phyloP scores from a whole-genome alignment of 2,113 vertebrate species.

The Gadus chalcogrammus region DNA sequence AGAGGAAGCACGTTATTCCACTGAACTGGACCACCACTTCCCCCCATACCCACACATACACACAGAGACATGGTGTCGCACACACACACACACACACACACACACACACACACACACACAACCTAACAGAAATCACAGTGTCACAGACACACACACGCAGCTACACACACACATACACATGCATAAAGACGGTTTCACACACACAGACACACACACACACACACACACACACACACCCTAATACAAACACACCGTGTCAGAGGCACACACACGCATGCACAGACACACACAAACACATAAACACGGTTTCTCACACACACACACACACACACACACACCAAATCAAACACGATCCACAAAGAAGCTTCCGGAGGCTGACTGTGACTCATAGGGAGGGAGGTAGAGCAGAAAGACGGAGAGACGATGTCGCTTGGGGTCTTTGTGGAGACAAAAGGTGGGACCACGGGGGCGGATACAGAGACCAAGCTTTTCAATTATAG shows the following conservation, averaged over 20 bases:
- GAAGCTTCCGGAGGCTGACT: conserved; percentile 45
- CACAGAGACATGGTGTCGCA: not conserved
- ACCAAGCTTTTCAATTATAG: conserved; percentile 45
- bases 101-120: conserved; percentile 20
- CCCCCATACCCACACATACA: conserved; percentile 30
- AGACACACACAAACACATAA: conserved; percentile 27
- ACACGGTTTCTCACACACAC: not conserved
- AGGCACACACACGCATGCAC: conserved; percentile 17
- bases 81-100: not conserved
- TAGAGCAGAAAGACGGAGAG: conserved; percentile 10
- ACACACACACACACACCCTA: not conserved
- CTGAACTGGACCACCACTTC: conserved; percentile 25
- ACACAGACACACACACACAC: conserved; percentile 5
- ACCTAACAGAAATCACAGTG: too few species aligned
- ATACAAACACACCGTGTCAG: too few species aligned
- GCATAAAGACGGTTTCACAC: not conserved
- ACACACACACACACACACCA: conserved; percentile 26
- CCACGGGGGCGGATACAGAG: conserved; percentile 26
- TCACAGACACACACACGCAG: conserved; percentile 6
- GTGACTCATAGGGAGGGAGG: conserved; percentile 12
- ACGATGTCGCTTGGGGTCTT: conserved; percentile 37
- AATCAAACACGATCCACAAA: conserved; percentile 10
- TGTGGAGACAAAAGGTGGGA: not conserved
- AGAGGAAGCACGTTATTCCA: conserved; percentile 59
- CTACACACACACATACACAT: conserved; percentile 28